A percentile compares a stretch with the other conserved stretches of the same genome.
Evolutionary conservation across 1,140 invertebrate species (phyloP).

Genomic region (Scaptodrosophila lebanonensis): DNA sequence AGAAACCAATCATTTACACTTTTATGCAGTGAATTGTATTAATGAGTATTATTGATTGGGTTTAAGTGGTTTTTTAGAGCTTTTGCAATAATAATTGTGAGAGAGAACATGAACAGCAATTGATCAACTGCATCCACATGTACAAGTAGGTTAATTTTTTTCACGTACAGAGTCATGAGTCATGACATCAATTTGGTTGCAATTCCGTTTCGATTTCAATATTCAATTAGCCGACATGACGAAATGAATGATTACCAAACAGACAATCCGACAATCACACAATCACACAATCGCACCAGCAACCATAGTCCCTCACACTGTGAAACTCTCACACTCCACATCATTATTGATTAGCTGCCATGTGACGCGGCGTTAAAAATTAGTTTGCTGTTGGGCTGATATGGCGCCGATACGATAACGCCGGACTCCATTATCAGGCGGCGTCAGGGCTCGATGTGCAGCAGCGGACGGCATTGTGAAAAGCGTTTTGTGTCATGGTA

Average conservation of each 20-base stretch:
- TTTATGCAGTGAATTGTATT: too few relatives aligned
- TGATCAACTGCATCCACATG: too few relatives aligned
- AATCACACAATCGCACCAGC: slow-evolving; percentile 25
- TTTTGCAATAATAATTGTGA: too few relatives aligned
- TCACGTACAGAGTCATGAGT: slow-evolving; percentile 18
- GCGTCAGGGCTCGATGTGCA: too few relatives aligned
- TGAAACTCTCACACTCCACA: slow-evolving; percentile 10
- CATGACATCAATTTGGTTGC: slow-evolving; percentile 52
- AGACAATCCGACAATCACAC: background rate
- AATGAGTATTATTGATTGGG: too few relatives aligned
- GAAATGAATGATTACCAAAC: slow-evolving; percentile 55
- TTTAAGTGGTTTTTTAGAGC: too few relatives aligned
- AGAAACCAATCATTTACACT: too few relatives aligned
- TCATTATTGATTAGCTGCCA: slow-evolving; percentile 48
- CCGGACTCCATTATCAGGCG: too few relatives aligned
- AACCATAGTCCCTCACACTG: background rate
- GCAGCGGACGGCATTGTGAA: too few relatives aligned
- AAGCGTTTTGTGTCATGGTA: too few relatives aligned
- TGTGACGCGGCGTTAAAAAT: slow-evolving; percentile 14
- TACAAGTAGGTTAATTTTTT: too few relatives aligned
- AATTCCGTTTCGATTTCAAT: slow-evolving; percentile 46
- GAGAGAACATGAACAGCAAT: too few relatives aligned
- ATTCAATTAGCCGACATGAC: slow-evolving; percentile 64
- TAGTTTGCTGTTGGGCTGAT: slow-evolving; percentile 6
- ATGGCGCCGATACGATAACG: slow-evolving; percentile 18